These are phyloP conservation scores for Sphaerophoria taeniata DNA, from an alignment of 2,888 invertebrate species.

Conservation along the genomic window DNA sequence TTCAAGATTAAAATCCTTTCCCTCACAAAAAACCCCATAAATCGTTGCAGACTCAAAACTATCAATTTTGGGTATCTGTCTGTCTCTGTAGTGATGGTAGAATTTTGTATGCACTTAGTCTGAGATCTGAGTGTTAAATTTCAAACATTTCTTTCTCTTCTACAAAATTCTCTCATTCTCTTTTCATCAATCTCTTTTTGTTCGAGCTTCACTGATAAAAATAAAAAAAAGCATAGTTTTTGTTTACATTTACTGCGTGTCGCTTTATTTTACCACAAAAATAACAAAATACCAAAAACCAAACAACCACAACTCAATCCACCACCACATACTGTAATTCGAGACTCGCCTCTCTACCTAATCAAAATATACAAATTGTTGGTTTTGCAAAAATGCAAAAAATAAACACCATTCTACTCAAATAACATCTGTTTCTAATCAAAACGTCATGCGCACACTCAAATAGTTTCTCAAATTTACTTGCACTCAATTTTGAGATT, in stretches of 20 bases:
- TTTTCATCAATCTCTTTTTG: background rate
- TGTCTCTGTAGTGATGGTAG: background rate
- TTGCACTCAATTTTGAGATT: constrained; percentile 8
- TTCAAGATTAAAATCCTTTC: background rate
- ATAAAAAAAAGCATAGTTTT: constrained; percentile 50
- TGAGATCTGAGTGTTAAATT: constrained; percentile 23
- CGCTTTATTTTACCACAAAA: constrained; percentile 21
- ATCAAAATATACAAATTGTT: constrained; percentile 25
- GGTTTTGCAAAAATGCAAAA: constrained; percentile 29
- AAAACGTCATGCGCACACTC: constrained; percentile 49
- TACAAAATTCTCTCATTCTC: background rate
- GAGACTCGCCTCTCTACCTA: constrained; percentile 57
- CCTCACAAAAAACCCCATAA: background rate
- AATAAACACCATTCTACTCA: constrained; percentile 37
- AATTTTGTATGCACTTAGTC: background rate
- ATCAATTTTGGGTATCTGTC: background rate
- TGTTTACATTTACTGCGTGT: constrained; percentile 69
- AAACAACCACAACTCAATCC: background rate
- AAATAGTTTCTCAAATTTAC: background rate
- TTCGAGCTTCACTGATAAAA: background rate
- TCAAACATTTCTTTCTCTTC: constrained; percentile 20
- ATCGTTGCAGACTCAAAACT: background rate
- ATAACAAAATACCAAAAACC: too few species aligned
- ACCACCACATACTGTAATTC: constrained; percentile 46
- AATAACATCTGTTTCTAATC: constrained; percentile 52